A percentile compares a stretch with the other conserved stretches of the same genome.
phyloP scores from a whole-genome alignment of 1,140 invertebrate species.

The Macrobrachium nipponense region DNA sequence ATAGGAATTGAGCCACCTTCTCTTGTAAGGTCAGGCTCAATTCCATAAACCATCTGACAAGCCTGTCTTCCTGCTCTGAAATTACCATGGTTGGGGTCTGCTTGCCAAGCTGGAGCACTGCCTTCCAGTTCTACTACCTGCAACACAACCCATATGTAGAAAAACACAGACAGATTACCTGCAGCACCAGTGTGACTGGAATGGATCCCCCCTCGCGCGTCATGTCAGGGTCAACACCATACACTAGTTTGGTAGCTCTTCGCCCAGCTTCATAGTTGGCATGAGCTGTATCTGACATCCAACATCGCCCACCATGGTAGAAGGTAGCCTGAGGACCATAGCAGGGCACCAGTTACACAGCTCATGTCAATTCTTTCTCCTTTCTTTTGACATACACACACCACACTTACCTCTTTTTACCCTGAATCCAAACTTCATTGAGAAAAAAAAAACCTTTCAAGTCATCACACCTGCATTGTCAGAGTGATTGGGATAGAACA shows the following conservation, averaged over 20 bases:
- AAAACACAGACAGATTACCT: slow-evolving; percentile 67
- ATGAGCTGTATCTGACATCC: slow-evolving; percentile 93
- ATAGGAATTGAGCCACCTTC: slow-evolving; percentile 97
- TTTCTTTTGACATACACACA: not conserved
- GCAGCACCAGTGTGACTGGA: slow-evolving; percentile 89
- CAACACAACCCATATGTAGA: slow-evolving; percentile 37
- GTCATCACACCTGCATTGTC: slow-evolving; percentile 74
- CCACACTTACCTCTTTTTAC: not conserved
- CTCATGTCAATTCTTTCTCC: slow-evolving; percentile 3
- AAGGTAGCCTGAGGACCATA: slow-evolving; percentile 72
- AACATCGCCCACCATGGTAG: slow-evolving; percentile 85
- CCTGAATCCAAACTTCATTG: not conserved
- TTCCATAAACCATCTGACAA: slow-evolving; percentile 89
- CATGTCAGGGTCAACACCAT: slow-evolving; percentile 92
- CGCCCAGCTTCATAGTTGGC: slow-evolving; percentile 91
- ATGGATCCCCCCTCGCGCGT: slow-evolving; percentile 97
- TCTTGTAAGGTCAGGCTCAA: slow-evolving; percentile 93
- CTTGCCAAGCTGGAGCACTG: slow-evolving; percentile 78
- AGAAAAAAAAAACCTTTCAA: not conserved
- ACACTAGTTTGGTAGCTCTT: slow-evolving; percentile 89
- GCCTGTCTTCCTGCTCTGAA: slow-evolving; percentile 89
- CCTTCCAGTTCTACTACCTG: slow-evolving; percentile 61
- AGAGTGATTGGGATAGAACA: slow-evolving; percentile 96
- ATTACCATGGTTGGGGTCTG: slow-evolving; percentile 91
- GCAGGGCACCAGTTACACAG: no score